Conservation (phyloP, 2,888 invertebrate genomes). For the Alloplasta piceator region DNA sequence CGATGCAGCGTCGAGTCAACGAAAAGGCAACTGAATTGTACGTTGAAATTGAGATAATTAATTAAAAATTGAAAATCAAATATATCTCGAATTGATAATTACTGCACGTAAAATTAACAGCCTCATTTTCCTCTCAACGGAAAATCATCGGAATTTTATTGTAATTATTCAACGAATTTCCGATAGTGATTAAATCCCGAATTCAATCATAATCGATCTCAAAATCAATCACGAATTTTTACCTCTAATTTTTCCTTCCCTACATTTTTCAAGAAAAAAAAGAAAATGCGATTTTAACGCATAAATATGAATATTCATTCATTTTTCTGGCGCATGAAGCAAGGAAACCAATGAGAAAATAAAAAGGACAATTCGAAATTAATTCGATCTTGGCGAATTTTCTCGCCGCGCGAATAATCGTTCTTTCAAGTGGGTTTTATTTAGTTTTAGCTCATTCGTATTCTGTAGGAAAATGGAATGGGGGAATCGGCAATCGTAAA, state of each 20-base stretch:
- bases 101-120: too few species aligned
- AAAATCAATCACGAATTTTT: not conserved
- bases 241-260: not conserved
- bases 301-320: constrained; percentile 33
- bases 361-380: not conserved
- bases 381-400: constrained; percentile 28
- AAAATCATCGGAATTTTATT: too few species aligned
- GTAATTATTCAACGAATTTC: too few species aligned
- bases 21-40: too few species aligned
- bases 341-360: not conserved
- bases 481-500: constrained; percentile 9
- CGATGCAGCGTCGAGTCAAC: too few species aligned
- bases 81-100: too few species aligned
- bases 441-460: not conserved
- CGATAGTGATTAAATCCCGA: too few species aligned
- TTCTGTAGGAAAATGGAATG: not conserved
- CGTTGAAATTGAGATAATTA: too few species aligned
- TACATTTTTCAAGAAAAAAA: not conserved
- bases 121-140: too few species aligned
- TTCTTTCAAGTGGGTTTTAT: not conserved
- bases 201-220: too few species aligned
- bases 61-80: too few species aligned
- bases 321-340: not conserved
- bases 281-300: constrained; percentile 21
- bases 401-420: constrained; percentile 14